phyloP scores from a whole-genome alignment of 1,140 invertebrate genomes.

The Aphelenchoides fujianensis region DNA sequence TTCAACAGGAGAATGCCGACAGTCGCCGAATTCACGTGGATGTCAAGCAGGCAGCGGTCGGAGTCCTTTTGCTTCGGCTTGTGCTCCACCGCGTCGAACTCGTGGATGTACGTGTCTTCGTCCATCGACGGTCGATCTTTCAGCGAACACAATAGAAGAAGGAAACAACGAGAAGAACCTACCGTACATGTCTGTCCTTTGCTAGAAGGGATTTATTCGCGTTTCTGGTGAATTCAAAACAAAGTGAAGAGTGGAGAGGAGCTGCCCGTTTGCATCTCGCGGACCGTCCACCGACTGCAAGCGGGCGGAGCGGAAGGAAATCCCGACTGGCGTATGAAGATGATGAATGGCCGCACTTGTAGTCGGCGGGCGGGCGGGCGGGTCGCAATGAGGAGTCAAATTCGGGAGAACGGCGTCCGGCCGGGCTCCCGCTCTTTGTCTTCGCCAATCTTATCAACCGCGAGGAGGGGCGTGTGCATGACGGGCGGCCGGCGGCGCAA shows the following conservation, averaged over 20 bases:
- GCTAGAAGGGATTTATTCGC: too few relatives aligned
- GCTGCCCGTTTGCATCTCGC: too few relatives aligned
- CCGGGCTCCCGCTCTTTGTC: not conserved
- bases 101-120: not conserved
- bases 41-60: not conserved
- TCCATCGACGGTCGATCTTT: not conserved
- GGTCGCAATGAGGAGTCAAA: not conserved
- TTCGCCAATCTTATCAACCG: not conserved
- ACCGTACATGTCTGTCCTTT: too few relatives aligned
- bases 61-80: not conserved
- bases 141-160: too few relatives aligned
- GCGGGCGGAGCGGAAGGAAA: not conserved
- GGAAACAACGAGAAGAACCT: too few relatives aligned
- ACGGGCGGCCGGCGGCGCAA: too few relatives aligned
- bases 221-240: too few relatives aligned
- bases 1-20: constrained; percentile 1
- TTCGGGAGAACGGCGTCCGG: not conserved
- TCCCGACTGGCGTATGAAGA: not conserved
- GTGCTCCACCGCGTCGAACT: not conserved
- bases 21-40: not conserved
- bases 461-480: too few relatives aligned
- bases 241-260: too few relatives aligned
- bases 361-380: not conserved
- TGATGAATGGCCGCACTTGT: not conserved
- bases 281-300: not conserved